A percentile compares a stretch with the other conserved stretches of the same genome.
Evolutionary conservation across 2,888 invertebrate genomes (phyloP).

Genomic region (Archips crataeganus): DNA sequence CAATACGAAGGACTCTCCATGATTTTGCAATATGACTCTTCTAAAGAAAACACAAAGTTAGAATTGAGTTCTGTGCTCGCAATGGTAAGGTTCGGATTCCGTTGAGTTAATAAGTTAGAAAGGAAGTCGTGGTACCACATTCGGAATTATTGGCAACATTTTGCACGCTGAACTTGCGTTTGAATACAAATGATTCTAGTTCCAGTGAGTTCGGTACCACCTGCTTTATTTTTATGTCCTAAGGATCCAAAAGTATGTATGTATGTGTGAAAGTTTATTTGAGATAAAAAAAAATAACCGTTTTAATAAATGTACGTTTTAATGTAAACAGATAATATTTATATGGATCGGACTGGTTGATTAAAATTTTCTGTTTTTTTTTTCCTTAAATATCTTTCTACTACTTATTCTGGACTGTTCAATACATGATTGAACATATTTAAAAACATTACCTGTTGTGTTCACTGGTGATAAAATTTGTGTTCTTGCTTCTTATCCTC

Average conservation of each 20-base stretch:
- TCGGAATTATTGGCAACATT: conserved; percentile 55
- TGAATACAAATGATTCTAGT: conserved; percentile 46
- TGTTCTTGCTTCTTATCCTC: no score
- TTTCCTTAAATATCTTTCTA: no score
- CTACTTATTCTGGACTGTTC: no score
- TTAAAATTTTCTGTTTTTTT: no score
- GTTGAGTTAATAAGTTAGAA: conserved; percentile 21
- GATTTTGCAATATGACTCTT: conserved; percentile 54
- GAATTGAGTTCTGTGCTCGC: conserved; percentile 23
- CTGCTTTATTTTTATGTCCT: conserved; percentile 45
- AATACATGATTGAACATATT: no score
- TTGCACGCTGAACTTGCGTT: conserved; percentile 48
- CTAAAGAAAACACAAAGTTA: conserved; percentile 23
- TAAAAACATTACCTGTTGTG: no score
- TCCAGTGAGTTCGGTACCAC: conserved; percentile 37
- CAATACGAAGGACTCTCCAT: conserved; percentile 56
- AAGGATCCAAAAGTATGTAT: conserved; percentile 18
- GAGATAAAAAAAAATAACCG: background rate
- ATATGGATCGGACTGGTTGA: no score
- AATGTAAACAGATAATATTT: no score
- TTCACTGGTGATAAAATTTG: no score
- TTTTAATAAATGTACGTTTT: no score
- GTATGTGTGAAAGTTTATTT: background rate
- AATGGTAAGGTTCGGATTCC: conserved; percentile 6
- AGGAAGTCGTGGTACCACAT: conserved; percentile 42